phyloP scores from a whole-genome alignment of 2,888 invertebrate genomes.

The Stegana nigrithorax region DNA sequence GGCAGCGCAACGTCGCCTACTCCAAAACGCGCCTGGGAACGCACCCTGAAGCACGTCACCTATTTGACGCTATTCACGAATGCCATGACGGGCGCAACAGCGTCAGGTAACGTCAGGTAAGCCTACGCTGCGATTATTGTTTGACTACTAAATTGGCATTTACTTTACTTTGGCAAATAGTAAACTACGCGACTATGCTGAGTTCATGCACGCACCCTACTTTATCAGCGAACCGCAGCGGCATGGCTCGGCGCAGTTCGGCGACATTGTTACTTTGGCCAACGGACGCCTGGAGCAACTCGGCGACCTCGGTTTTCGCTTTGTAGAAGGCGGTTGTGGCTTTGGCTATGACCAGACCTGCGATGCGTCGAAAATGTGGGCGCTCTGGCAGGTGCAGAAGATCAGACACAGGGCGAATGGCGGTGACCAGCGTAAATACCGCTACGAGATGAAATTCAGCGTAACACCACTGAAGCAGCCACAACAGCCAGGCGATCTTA shows the following conservation, averaged over 20 bases:
- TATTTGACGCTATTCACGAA: slow-evolving; percentile 72
- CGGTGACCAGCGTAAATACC: slow-evolving; percentile 66
- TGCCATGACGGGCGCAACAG: slow-evolving; percentile 47
- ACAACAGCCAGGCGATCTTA: slow-evolving; percentile 9
- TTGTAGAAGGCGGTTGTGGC: slow-evolving; percentile 69
- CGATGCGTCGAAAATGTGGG: slow-evolving; percentile 69
- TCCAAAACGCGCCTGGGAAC: slow-evolving; percentile 73
- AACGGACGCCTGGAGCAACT: slow-evolving; percentile 74
- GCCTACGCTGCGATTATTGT: neutral
- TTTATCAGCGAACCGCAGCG: slow-evolving; percentile 39
- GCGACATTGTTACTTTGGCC: slow-evolving; percentile 76
- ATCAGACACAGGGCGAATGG: slow-evolving; percentile 73
- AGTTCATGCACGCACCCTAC: slow-evolving; percentile 61
- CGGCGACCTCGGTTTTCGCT: slow-evolving; percentile 69
- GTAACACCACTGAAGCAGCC: slow-evolving; percentile 69
- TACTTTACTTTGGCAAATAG: slow-evolving; percentile 28
- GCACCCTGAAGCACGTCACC: slow-evolving; percentile 76
- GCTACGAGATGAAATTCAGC: slow-evolving; percentile 77
- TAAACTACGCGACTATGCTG: slow-evolving; percentile 56
- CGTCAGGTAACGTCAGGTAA: slow-evolving; percentile 63
- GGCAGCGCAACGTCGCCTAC: neutral
- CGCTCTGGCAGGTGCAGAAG: slow-evolving; percentile 78
- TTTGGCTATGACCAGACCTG: slow-evolving; percentile 22
- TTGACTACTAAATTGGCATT: no score
- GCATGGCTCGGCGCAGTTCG: slow-evolving; percentile 68